Conservation (phyloP, 1,140 invertebrate species). For the Elysia chlorotica region DNA sequence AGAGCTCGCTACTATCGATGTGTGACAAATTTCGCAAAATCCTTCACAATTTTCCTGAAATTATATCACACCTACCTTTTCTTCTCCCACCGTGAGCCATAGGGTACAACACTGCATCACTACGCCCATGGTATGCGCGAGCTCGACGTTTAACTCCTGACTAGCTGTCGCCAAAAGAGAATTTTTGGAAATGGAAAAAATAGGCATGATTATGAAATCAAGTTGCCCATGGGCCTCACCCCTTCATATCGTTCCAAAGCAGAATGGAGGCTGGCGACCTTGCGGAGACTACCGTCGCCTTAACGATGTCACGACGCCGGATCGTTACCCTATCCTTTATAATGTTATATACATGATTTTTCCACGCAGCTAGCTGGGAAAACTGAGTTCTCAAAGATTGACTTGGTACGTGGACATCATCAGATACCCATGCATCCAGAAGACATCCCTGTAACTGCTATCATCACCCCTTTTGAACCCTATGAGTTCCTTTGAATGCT, state of each 20-base stretch:
- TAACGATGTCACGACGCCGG: neutral
- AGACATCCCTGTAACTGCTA: neutral
- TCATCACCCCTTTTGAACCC: neutral
- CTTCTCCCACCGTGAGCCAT: too few species aligned
- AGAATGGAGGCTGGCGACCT: neutral
- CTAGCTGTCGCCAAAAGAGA: neutral
- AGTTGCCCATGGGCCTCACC: neutral
- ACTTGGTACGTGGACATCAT: neutral
- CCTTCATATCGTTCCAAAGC: neutral
- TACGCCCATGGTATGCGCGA: too few species aligned
- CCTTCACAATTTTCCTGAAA: too few species aligned
- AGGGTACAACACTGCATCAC: too few species aligned
- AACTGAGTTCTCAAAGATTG: constrained; percentile 5
- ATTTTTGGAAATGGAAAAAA: neutral
- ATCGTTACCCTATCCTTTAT: neutral
- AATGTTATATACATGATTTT: constrained; percentile 8
- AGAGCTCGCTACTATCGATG: too few species aligned
- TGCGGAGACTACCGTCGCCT: neutral
- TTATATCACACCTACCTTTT: too few species aligned
- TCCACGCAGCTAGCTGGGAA: neutral
- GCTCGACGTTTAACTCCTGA: neutral
- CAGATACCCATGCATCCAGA: neutral
- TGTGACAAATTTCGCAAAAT: too few species aligned
- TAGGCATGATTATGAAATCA: neutral
- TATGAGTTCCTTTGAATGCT: constrained; percentile 2